Evolutionary conservation across 2,113 vertebrate species (phyloP), one percentile per base, ranked within the genome.

Genomic region (Hemicordylus capensis): DNA sequence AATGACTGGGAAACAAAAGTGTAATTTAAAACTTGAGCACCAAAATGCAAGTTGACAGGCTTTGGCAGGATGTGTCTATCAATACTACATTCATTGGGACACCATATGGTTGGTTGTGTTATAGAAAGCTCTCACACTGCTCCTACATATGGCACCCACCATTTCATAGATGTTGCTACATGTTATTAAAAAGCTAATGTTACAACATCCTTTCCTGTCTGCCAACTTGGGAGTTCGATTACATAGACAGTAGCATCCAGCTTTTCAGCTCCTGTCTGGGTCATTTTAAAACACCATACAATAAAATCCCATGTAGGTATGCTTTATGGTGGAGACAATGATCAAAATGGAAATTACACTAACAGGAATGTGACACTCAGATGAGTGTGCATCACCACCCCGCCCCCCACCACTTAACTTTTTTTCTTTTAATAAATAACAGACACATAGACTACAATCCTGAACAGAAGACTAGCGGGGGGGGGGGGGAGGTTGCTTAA

Each of bases 61-160:
- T 86, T 91, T 76, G 78, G 87, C 83, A 91, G 90, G 87, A 93
- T 86, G 87, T 72, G 77, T 94, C 94, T 95, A 95, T 97, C 96
- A 96, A 95, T 95, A 93, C 92, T 91, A 93, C 93, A 87, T 94
- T 93, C 92, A 94, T 85, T 91, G 96, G 95, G 91, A 90, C 87
- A 92, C 94, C 98, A 98, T 97, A 97, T 97, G 97, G 96, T 95
- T 89, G 86, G 91, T 91, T 95, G 94, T 94, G 94, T 90, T 95
- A 96, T 95, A 95, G 95, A 94, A 90, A 86, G 37, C 81, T 92
- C 84, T 92, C 94, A 91, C 90, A 89, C 93, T 83, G 93, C 34
- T 88, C 80, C 91, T 95, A 93, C 95, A 95, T 95, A 95, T 96
- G 96, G 95, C 94, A 94, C 87, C 84, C n/a, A 86, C 80, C 86